Evolutionary conservation across 2,113 vertebrate species (phyloP).

Genomic region (Nesogale talazaci): DNA sequence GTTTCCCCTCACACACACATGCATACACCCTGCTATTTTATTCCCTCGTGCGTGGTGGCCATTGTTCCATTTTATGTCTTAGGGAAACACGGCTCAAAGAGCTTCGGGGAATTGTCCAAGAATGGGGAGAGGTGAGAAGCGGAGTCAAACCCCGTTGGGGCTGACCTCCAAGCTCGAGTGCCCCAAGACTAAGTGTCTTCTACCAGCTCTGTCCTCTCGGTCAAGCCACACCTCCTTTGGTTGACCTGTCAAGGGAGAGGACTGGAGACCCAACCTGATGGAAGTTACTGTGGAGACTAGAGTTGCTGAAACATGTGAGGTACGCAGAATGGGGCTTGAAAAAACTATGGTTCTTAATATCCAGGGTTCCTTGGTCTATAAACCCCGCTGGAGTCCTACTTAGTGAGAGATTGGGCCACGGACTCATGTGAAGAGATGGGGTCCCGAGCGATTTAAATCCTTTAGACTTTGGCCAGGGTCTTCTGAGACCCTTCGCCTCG

Average conservation of each 20-base stretch:
- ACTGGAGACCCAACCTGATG: neutral
- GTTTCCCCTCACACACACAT: neutral
- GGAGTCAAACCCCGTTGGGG: neutral
- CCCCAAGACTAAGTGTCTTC: neutral
- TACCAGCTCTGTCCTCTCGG: neutral
- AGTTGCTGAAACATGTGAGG: fast-evolving
- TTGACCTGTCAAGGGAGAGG: neutral
- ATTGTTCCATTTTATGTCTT: neutral
- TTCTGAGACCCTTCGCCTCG: slow-evolving; percentile 80
- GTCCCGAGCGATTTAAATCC: slow-evolving; percentile 67
- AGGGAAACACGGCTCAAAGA: neutral
- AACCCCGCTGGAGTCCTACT: neutral
- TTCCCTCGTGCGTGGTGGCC: neutral
- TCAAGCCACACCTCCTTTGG: neutral
- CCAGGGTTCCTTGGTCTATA: fast-evolving
- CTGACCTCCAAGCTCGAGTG: neutral
- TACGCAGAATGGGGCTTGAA: neutral
- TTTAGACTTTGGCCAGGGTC: slow-evolving; percentile 88
- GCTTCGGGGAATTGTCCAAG: neutral
- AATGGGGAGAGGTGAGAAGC: neutral
- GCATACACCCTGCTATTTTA: neutral
- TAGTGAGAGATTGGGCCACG: neutral
- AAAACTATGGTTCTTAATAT: neutral
- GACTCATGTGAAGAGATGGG: neutral
- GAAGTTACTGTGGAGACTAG: neutral